Evolutionary conservation across 2,888 invertebrate genomes (phyloP), one percentile per base, ranked within the genome.

Genomic region (Lysandra coridon): DNA sequence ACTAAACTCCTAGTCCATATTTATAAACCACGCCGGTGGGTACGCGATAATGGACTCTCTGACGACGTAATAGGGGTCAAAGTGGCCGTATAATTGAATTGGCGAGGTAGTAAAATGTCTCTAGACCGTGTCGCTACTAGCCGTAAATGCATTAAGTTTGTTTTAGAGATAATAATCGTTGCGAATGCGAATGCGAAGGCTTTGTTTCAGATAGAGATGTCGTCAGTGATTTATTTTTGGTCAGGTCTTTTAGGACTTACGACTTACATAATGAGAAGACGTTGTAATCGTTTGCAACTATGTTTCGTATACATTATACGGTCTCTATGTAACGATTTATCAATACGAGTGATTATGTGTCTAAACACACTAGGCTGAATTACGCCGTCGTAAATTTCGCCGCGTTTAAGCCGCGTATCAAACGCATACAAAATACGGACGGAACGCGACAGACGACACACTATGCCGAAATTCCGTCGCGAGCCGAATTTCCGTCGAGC

Each of bases 121-220:
- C 88, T 89, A 91, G 92, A 92, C 91, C 92, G 92, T 94, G 92
- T 93, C 92, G 92, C 94, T 93, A 92, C 91, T 90, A 92, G 91
- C 91, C 89, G 92, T 93, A 93, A 93, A 93, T 92, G 93, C 93
- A 93, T 91, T 93, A 92, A 92, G 93, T 93, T 93, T 91, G 92
- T 93, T 92, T 91, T 88, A 91, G 90, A 94, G 94, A 94, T 94
- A 93, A 94, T 92, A 94, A 94, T 94, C 93, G 88, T 91, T 90
- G 92, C 91, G 91, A 92, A 92, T 91, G 92, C 91, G 86, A 86
- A 86, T 86, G 87, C 86, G 85, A 86, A 86, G 90, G 69, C 69
- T 69, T 93, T 92, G 92, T 93, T 92, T 91, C 91, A 89, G 93
- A 94, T 94, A 93, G 91, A 94, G 92, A 91, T 92, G 93, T 93